These are phyloP conservation scores for Percopsis transmontana DNA, from an alignment of 2,113 vertebrate genomes.

Conservation along the genomic window DNA sequence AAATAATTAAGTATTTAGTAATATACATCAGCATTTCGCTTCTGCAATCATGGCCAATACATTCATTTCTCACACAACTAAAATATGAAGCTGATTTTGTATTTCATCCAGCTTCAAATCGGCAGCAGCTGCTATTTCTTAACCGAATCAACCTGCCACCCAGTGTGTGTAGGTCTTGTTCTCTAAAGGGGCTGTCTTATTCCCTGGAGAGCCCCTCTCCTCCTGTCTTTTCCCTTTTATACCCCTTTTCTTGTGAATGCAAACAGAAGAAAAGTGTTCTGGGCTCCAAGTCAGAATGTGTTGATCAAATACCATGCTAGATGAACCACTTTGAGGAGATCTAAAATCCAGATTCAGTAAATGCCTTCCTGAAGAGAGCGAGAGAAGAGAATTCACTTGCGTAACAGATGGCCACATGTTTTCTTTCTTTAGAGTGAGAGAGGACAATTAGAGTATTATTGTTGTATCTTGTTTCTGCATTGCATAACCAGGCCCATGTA, in stretches of 20 bases:
- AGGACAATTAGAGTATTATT: no score
- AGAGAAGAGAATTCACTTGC: conserved; percentile 20
- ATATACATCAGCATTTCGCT: no score
- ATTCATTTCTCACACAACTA: conserved; percentile 25
- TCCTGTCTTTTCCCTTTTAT: conserved; percentile 56
- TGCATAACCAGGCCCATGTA: conserved; percentile 14
- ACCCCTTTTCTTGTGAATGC: conserved; percentile 50
- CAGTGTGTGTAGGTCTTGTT: conserved; percentile 17
- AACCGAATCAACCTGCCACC: conserved; percentile 41
- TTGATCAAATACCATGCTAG: conserved; percentile 51
- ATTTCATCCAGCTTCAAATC: conserved; percentile 47
- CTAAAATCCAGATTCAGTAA: conserved; percentile 32
- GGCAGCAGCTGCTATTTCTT: background rate
- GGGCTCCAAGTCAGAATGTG: conserved; percentile 38
- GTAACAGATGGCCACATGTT: conserved; percentile 47
- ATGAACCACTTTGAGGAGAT: conserved; percentile 59
- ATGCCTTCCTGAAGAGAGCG: conserved; percentile 39
- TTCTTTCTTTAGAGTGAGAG: conserved; percentile 29
- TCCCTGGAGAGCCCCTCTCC: conserved; percentile 44
- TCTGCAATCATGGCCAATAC: no score
- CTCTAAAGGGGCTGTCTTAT: conserved; percentile 7
- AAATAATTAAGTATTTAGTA: no score
- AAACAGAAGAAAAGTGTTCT: conserved; percentile 63
- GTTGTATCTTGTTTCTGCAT: background rate
- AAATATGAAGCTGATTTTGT: conserved; percentile 27